Evolutionary conservation across 2,888 invertebrate genomes (phyloP).

Genomic region (Oegoconia quadripuncta): DNA sequence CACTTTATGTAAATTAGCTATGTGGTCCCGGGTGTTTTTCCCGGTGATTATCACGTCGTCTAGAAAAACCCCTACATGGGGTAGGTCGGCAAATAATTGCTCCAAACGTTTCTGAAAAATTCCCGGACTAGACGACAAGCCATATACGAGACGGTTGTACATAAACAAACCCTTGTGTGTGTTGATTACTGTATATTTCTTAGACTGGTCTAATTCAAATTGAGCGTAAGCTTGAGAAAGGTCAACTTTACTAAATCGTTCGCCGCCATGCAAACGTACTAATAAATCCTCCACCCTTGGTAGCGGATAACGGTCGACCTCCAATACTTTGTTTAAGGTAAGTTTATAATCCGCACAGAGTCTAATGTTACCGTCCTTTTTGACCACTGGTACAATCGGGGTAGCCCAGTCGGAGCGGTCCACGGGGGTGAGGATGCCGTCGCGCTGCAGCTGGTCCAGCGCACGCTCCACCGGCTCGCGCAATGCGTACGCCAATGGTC

Average conservation of each 20-base stretch:
- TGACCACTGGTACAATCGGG: no score
- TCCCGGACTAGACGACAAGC: no score
- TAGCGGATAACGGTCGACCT: conserved; percentile 11
- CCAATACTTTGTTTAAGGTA: conserved; percentile 8
- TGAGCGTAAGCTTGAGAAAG: conserved; percentile 5
- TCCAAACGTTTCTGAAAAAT: conserved; percentile 37
- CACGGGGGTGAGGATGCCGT: conserved; percentile 14
- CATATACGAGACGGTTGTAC: no score
- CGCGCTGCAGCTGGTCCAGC: conserved; percentile 13
- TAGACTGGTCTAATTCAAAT: no score
- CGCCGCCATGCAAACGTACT: conserved; percentile 4
- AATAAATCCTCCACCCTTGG: conserved; percentile 11
- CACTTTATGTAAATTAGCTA: conserved; percentile 11
- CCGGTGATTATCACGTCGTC: conserved; percentile 16
- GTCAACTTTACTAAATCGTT: conserved; percentile 3
- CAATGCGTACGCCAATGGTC: conserved; percentile 22
- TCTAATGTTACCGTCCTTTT: conserved; percentile 8
- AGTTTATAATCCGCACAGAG: conserved; percentile 14
- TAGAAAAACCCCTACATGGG: conserved; percentile 12
- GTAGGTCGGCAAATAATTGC: conserved; percentile 24
- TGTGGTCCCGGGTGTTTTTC: background rate
- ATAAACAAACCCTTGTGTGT: no score
- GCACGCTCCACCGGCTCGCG: conserved; percentile 20
- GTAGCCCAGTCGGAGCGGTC: no score
- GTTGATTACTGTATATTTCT: no score